Base-by-base conservation (phyloP, 1,140 invertebrate genomes). In the Cepaea nemoralis region DNA sequence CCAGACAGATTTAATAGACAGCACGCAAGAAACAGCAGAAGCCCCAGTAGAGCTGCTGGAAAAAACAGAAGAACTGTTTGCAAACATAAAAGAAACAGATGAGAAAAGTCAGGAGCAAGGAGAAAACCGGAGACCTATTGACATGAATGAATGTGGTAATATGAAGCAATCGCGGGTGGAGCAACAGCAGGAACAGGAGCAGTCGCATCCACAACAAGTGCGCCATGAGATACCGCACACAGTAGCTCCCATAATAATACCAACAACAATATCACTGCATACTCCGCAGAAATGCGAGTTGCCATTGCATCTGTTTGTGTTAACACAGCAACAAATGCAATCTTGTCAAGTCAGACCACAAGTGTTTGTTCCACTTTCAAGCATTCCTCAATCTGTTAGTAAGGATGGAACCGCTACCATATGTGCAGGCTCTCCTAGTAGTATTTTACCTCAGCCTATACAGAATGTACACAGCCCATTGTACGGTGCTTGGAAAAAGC, bases 401-500 rank as follows among this genome's bases (percentile, higher is more conserved):
- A n/a, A 22, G 24, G 42, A 48, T 1, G 71, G 50, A 33, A 6
- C 71, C 37, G 42, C 1, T 45, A 35, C n/a, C 16, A 2, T 63
- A 10, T 63, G 42, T n/a, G 42, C 42, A 14, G 22, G 27, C 33
- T 74, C 71, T 50, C 40, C 42, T 19, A 27, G 1, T n/a, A 27
- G 22, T 31, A 27, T n/a, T 1, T 42, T 22, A 3, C 31, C 37
- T 8, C 39, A 40, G 35, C 39, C 22, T 10, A 70, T 22, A 70
- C 39, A 48, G n/a, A 22, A 8, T 10, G 5, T 50, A 8, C 1
- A 33, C n/a, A 74, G n/a, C n/a, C 71, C 40, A 33, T 2, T 45
- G 1, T 48, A 48, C n/a, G 69, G 73, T 24, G 12, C 78, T 6
- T 73, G 42, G 67, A 48, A 40, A 39, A 55, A 80, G 33, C 8